Base-by-base conservation (phyloP, 2,113 vertebrate species). In the Alectura lathami region DNA sequence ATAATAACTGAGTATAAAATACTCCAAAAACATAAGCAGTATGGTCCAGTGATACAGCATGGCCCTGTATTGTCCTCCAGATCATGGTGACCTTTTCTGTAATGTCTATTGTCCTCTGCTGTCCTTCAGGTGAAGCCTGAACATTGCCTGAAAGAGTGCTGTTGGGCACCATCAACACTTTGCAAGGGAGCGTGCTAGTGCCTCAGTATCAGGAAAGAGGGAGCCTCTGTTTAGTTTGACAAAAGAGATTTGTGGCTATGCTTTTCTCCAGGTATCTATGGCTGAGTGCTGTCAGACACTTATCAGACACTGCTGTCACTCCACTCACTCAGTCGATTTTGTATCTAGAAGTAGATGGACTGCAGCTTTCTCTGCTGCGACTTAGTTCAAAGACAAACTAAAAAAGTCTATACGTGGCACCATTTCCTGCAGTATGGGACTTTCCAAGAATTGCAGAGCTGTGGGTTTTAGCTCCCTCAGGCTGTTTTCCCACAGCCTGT, bases 341-440 rank as follows among this genome's bases (percentile, higher is more conserved):
- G 6, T n/a, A n/a, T 66, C 8, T 50, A 66, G 20, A 76, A 23
- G 17, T 68, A 8, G 32, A 29, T 22, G n/a, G n/a, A n/a, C 45
- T 5, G 17, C 36, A 83, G 13, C 38, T 79, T 64, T 84, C 43
- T 79, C 47, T 87, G 16, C 66, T 91, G 78, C 32, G 62, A 16
- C 32, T 78, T n/a, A 4, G 7, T 66, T 6, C 6, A 13, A 51
- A 88, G 72, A 72, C 80, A 73, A 20, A 43, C 70, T 47, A 24
- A 27, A 36, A 8, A 36, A 3, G 2, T 7, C 7, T 23, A 2
- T 38, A 0, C 22, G 42, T 74, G 32, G 34, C 60, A 50, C 13
- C 23, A 47, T 88, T 96, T 96, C 92, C 86, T 88, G 86, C 21
- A 54, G 15, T 34, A 69, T 4, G 74, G 34, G 74, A 56, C 86